Evolutionary conservation across 2,113 vertebrate genomes (phyloP).

Genomic region (Calidris pygmaea): DNA sequence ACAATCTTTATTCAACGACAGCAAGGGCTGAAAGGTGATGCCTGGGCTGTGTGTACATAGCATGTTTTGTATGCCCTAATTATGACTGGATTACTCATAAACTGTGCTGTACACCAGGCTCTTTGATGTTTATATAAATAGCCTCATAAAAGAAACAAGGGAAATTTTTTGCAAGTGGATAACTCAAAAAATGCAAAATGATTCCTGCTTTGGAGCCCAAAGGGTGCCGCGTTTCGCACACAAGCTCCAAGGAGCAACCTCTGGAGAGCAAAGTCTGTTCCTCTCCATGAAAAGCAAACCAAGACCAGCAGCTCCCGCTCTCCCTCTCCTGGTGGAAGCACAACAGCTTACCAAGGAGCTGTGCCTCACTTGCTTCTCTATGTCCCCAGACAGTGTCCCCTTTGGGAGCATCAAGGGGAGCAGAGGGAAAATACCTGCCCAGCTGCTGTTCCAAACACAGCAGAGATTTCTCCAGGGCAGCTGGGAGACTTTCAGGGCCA

Average conservation of each 20-base stretch:
- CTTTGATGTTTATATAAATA: background rate
- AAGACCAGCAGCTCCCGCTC: background rate
- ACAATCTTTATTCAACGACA: background rate
- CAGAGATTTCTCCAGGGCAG: background rate
- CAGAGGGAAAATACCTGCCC: background rate
- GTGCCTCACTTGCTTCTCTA: background rate
- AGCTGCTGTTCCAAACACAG: accelerated
- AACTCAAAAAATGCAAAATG: background rate
- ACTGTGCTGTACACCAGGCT: accelerated
- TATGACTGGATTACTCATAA: background rate
- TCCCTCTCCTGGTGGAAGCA: background rate
- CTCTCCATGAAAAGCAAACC: background rate
- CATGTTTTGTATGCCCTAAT: background rate
- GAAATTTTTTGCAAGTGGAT: background rate
- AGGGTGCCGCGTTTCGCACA: background rate
- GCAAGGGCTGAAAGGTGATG: background rate
- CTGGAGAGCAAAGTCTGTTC: background rate
- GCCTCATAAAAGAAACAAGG: background rate
- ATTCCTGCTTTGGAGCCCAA: background rate
- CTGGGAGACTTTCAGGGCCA: background rate
- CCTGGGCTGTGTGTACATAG: background rate
- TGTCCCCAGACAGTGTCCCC: too few relatives aligned
- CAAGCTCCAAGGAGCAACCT: background rate
- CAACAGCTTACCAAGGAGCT: background rate
- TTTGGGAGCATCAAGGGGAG: accelerated